Base-by-base conservation (phyloP, 2,113 vertebrate genomes). In the Lathamus discolor region DNA sequence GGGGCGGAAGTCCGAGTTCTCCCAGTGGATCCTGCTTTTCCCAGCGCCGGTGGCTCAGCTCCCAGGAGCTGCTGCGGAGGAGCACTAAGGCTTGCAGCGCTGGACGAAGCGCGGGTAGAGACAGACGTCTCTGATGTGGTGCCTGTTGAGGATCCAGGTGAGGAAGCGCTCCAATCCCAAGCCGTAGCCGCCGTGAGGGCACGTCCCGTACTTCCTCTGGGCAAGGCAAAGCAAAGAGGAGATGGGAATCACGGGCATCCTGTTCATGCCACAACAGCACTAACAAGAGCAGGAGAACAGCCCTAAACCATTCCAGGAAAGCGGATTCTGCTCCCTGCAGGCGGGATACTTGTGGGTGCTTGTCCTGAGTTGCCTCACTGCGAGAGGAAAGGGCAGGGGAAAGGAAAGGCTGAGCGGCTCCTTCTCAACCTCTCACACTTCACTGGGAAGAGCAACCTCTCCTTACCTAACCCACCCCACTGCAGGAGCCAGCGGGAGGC, bases 11-110 rank as follows among this genome's bases (percentile, higher is more conserved):
- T 80, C 63, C 68, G 28, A 8, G 44, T 6, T 44, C 33, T 28
- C 61, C 79, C 86, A 4, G 28, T 12, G 39, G 27, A 13, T 28
- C 29, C 2, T 15, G 88, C 33, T 24, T 43, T 37, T 7, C 63
- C 44, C 35, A 8, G 10, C 39, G 10, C 39, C 39, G 39, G 39
- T 10, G 39, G 10, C 39, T 10, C 39, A 41, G 39, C 9, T 89
- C 29, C 35, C 23, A 35, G 44, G n/a, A 17, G 28, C 9, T 49
- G 23, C 11, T 37, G 37, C 37, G 37, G 37, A 37, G 37, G 7
- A 5, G 0, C 4, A n/a, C 98, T 97, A 99, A 0, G 99, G 99
- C 28, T 96, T 98, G 96, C 99, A 99, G 44, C 44, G 44, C 44
- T 44, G 44, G 17, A 18, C 44, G 17, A 44, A 44, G 17, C 44